Evolutionary conservation across 1,140 invertebrate genomes (phyloP).

Genomic region (Onthophagus taurus): DNA sequence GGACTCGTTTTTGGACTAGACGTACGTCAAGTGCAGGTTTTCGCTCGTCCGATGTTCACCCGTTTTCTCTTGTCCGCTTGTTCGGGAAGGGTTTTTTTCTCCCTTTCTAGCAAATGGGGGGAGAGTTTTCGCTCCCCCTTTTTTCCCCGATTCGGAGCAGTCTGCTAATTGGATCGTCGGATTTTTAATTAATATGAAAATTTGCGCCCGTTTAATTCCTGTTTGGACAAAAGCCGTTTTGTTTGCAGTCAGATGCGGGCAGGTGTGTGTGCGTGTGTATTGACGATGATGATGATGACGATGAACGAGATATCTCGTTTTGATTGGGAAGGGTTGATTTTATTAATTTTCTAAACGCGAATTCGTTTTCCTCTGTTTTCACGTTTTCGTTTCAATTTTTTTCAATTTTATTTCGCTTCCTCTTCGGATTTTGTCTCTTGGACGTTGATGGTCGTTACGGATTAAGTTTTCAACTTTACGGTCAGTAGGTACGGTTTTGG

Average conservation of each 20-base stretch:
- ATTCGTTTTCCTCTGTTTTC: no score
- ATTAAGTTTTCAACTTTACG: conserved; percentile 23
- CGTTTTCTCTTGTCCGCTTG: conserved; percentile 21
- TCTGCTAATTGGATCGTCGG: conserved; percentile 38
- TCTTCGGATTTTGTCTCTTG: conserved; percentile 21
- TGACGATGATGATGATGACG: conserved; percentile 8
- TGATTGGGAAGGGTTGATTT: background rate
- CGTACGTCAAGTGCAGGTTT: background rate
- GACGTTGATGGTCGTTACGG: conserved; percentile 22
- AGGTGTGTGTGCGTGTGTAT: no score
- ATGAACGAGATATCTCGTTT: background rate
- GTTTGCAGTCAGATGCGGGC: no score
- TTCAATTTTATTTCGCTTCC: no score
- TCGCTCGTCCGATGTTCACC: conserved; percentile 13
- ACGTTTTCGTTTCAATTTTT: no score
- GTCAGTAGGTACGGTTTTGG: conserved; percentile 27
- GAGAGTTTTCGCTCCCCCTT: no score
- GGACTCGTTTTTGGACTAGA: no score
- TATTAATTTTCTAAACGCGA: conserved; percentile 11
- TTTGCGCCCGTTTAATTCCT: conserved; percentile 27
- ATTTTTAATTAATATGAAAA: conserved; percentile 39
- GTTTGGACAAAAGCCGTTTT: conserved; percentile 15
- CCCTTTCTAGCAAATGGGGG: no score
- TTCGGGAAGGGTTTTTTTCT: conserved; percentile 21
- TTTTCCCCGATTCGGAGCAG: no score